phyloP scores from a whole-genome alignment of 2,888 invertebrate genomes.

The Amphiduros pacificus region DNA sequence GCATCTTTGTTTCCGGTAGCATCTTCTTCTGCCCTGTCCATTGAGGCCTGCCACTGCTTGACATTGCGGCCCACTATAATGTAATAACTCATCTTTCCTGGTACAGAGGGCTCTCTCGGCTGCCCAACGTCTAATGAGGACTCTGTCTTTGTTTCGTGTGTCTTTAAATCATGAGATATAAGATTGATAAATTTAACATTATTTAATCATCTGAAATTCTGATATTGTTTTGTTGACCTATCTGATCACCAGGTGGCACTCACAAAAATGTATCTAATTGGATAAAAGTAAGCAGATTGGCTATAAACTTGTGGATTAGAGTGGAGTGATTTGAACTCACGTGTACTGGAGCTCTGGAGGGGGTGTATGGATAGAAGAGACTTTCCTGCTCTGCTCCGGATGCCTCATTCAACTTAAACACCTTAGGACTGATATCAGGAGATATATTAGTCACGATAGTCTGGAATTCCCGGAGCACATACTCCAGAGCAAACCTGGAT shows the following conservation, averaged over 20 bases:
- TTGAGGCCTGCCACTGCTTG: slow-evolving; percentile 68
- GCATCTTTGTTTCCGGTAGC: background rate
- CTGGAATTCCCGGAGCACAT: slow-evolving; percentile 62
- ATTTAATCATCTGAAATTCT: too few species aligned
- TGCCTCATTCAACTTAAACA: slow-evolving; percentile 17
- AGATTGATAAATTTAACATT: too few species aligned
- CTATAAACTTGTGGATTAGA: too few species aligned
- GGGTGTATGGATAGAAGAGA: slow-evolving; percentile 22
- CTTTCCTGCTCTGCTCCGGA: background rate
- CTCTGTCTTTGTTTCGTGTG: slow-evolving; percentile 34
- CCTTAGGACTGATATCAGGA: slow-evolving; percentile 31
- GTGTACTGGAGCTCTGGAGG: slow-evolving; percentile 8
- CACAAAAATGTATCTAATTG: too few species aligned
- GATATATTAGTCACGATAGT: slow-evolving; percentile 59
- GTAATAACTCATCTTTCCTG: slow-evolving; percentile 57
- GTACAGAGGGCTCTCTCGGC: slow-evolving; percentile 24
- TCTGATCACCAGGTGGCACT: too few species aligned
- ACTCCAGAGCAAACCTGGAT: slow-evolving; percentile 59
- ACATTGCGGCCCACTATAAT: slow-evolving; percentile 69
- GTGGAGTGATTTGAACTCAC: too few species aligned
- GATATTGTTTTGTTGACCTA: too few species aligned
- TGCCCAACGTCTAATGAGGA: slow-evolving; percentile 35
- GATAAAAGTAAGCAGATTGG: too few species aligned
- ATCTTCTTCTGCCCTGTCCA: slow-evolving; percentile 48
- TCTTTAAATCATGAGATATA: slow-evolving; percentile 22